Conservation (phyloP, 2,797 vertebrate genomes). For the Hippopotamyrus pictus region DNA sequence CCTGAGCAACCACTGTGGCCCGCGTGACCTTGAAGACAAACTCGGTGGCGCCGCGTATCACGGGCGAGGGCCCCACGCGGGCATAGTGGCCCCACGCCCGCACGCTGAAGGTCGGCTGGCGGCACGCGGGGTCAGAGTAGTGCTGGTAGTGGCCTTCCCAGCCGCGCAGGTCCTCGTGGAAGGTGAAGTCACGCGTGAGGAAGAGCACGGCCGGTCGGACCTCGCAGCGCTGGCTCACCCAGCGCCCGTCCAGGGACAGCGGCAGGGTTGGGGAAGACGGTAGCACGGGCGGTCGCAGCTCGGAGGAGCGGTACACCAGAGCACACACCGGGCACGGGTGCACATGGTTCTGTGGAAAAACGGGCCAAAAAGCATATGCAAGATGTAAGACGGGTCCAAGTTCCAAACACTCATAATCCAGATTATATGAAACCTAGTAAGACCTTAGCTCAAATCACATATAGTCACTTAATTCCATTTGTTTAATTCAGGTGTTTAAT, state of each 20-base stretch:
- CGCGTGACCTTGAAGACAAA: constrained; percentile 73
- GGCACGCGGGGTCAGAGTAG: constrained; percentile 76
- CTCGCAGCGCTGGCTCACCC: constrained; percentile 78
- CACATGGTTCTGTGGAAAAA: constrained; percentile 67
- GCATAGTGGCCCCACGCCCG: constrained; percentile 70
- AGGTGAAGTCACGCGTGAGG: constrained; percentile 76
- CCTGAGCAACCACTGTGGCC: constrained; percentile 67
- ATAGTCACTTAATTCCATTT: neutral
- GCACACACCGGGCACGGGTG: constrained; percentile 77
- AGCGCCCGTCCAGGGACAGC: constrained; percentile 63
- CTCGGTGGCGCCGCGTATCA: constrained; percentile 65
- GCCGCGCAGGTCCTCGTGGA: constrained; percentile 57
- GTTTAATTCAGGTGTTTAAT: neutral
- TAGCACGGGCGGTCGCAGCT: constrained; percentile 69
- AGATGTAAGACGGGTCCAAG: neutral
- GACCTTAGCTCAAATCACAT: neutral
- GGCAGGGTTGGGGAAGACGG: constrained; percentile 43
- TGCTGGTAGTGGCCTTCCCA: constrained; percentile 81
- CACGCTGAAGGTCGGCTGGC: constrained; percentile 73
- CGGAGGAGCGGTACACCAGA: constrained; percentile 66
- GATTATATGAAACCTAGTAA: neutral
- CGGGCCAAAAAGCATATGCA: neutral
- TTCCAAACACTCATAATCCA: neutral
- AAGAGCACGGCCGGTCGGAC: constrained; percentile 76
- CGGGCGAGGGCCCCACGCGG: constrained; percentile 62